phyloP scores from a whole-genome alignment of 2,797 vertebrate species.

The Megalops cyprinoides region DNA sequence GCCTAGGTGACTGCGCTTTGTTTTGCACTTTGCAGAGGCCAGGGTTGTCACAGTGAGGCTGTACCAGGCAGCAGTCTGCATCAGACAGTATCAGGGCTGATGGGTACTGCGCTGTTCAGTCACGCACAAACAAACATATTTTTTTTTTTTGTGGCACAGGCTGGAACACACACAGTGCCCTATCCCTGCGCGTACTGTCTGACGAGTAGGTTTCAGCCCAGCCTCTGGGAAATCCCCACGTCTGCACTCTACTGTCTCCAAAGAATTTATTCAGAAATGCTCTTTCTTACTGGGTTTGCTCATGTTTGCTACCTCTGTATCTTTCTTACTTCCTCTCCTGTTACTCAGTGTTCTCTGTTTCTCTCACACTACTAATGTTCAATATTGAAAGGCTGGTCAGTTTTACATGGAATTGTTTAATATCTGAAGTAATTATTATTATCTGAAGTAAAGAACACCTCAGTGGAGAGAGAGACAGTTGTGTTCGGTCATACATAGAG shows the following conservation, averaged over 20 bases:
- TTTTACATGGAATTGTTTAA: too few relatives aligned
- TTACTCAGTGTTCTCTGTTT: too few relatives aligned
- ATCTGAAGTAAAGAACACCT: too few relatives aligned
- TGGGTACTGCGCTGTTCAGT: background rate
- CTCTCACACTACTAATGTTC: background rate
- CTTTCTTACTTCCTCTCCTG: background rate
- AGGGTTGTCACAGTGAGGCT: background rate
- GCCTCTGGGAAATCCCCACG: background rate
- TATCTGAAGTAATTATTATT: too few relatives aligned
- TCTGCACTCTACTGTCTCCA: background rate
- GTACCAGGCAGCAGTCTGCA: background rate
- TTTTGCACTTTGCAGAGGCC: background rate
- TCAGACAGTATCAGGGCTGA: background rate
- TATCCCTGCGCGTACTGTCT: background rate
- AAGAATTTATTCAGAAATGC: conserved; percentile 9
- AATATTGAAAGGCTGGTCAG: background rate
- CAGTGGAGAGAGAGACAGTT: too few relatives aligned
- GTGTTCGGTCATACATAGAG: too few relatives aligned
- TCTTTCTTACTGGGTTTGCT: too few relatives aligned
- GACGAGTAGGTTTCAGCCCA: background rate
- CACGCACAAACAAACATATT: background rate
- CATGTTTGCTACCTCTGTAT: background rate
- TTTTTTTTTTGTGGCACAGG: too few relatives aligned
- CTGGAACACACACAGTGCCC: background rate
- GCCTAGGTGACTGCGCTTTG: background rate